A percentile compares a stretch with the other conserved stretches of the same genome.
Conservation (phyloP, 1,140 invertebrate genomes). For the Dryas iulia region DNA sequence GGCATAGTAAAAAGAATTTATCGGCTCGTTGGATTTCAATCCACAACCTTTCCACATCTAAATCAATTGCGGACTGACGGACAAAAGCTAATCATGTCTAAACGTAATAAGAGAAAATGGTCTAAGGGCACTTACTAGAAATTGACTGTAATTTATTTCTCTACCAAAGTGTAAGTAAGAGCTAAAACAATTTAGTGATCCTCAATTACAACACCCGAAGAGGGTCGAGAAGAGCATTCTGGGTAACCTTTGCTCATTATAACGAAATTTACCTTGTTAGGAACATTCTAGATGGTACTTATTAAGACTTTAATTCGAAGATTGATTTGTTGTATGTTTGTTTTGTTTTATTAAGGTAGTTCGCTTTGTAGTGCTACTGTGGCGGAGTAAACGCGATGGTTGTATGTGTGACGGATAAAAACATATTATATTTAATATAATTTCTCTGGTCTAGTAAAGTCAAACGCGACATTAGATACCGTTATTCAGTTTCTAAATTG, state of each 20-base stretch:
- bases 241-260: conserved; percentile 35
- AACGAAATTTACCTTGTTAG: conserved; percentile 37
- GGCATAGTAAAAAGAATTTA: not conserved
- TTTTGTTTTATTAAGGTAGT: not conserved
- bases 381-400: not conserved
- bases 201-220: conserved; percentile 46
- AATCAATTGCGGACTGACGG: not conserved
- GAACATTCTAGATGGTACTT: conserved; percentile 11
- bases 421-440: too few species aligned
- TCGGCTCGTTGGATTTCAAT: not conserved
- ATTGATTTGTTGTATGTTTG: not conserved
- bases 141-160: conserved; percentile 58
- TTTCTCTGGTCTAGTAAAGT: too few species aligned
- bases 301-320: not conserved
- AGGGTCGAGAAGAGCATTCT: conserved; percentile 36
- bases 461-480: too few species aligned
- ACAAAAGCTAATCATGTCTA: conserved; percentile 3
- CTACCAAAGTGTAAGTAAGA: conserved; percentile 50
- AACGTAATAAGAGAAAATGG: conserved; percentile 48
- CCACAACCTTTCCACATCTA: not conserved
- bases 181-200: conserved; percentile 60
- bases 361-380: not conserved
- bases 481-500: too few species aligned
- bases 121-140: conserved; percentile 48
- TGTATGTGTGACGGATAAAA: not conserved